A percentile compares a stretch with the other conserved stretches of the same genome.
These are phyloP conservation scores for Spheniscus mendiculus DNA, from an alignment of 2,113 vertebrate species.

Conservation along the genomic window DNA sequence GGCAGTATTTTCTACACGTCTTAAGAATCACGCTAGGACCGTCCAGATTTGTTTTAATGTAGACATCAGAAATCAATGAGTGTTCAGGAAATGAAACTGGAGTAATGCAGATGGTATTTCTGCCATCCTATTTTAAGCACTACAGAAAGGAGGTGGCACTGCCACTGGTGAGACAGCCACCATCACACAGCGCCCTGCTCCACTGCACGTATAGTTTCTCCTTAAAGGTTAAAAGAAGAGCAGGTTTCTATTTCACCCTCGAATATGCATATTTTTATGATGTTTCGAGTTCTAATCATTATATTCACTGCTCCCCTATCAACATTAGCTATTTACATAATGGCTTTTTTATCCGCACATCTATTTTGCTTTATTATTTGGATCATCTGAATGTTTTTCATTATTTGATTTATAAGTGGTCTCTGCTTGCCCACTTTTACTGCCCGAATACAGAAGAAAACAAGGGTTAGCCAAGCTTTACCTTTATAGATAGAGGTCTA, in stretches of 20 bases:
- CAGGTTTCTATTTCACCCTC: background rate
- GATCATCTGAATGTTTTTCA: fast-evolving
- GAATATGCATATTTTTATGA: fast-evolving
- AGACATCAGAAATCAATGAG: background rate
- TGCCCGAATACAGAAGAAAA: background rate
- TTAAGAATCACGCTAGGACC: background rate
- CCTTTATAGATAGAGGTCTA: background rate
- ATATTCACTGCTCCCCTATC: background rate
- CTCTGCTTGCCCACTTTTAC: background rate
- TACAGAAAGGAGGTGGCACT: background rate
- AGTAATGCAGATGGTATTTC: fast-evolving
- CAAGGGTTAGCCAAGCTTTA: background rate
- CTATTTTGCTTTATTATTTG: background rate
- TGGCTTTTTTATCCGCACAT: background rate
- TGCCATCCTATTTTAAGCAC: background rate
- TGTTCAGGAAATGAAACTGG: background rate
- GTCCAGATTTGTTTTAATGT: background rate
- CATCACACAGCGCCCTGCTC: fast-evolving
- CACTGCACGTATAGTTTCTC: fast-evolving
- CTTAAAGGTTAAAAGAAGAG: background rate
- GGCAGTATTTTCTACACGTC: background rate
- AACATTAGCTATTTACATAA: background rate
- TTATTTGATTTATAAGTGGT: background rate
- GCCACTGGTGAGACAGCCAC: background rate
- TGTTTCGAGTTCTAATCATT: background rate